Conservation (phyloP, 2,113 vertebrate species). For the Proterorhinus semilunaris region DNA sequence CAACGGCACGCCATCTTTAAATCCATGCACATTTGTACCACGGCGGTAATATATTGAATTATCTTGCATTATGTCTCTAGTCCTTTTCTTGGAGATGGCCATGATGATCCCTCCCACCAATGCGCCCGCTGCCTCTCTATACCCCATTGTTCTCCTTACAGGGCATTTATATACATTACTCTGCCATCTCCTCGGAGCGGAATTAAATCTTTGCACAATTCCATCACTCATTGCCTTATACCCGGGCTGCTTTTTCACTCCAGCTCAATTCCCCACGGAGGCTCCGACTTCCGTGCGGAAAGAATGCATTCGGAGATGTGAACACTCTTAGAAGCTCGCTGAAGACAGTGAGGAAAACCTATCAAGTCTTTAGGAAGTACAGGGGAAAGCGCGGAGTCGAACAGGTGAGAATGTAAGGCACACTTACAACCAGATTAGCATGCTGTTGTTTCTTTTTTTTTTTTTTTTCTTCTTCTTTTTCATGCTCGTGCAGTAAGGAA, state of each 20-base stretch:
- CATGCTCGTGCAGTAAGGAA: constrained; percentile 1
- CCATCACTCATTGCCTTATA: constrained; percentile 54
- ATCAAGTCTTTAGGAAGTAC: constrained; percentile 38
- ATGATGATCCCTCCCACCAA: constrained; percentile 29
- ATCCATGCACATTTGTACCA: constrained; percentile 45
- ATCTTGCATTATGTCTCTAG: constrained; percentile 50
- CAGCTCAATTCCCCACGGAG: constrained; percentile 44
- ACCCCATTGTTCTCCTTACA: constrained; percentile 38
- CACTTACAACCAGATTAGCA: constrained; percentile 10
- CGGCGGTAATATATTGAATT: constrained; percentile 60
- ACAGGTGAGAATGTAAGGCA: constrained; percentile 19
- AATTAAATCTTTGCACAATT: constrained; percentile 68
- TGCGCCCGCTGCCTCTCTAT: constrained; percentile 23
- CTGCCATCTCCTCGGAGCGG: constrained; percentile 58
- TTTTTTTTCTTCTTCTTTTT: background rate
- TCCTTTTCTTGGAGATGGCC: constrained; percentile 47
- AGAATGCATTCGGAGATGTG: constrained; percentile 33
- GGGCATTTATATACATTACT: constrained; percentile 71
- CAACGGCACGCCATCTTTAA: constrained; percentile 32
- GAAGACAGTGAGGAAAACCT: constrained; percentile 33
- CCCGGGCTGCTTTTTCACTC: constrained; percentile 30
- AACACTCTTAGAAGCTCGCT: constrained; percentile 38
- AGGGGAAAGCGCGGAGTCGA: constrained; percentile 24
- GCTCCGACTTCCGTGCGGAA: constrained; percentile 44
- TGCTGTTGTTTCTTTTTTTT: background rate